These are phyloP conservation scores for Babylonia areolata DNA, from an alignment of 1,140 invertebrate genomes.

Conservation along the genomic window DNA sequence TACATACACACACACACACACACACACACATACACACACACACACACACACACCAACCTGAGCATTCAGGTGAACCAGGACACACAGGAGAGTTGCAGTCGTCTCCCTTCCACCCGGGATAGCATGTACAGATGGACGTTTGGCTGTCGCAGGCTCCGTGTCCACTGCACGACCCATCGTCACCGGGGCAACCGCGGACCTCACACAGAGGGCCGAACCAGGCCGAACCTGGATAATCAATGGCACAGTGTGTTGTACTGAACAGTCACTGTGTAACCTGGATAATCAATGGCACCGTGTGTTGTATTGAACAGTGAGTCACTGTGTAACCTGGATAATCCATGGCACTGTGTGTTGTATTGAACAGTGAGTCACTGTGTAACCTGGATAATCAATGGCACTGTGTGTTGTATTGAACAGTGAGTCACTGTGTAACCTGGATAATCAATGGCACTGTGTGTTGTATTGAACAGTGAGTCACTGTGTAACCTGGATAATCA, in stretches of 20 bases:
- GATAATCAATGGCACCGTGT: no score
- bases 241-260: no score
- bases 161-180: constrained; percentile 55
- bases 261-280: no score
- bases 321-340: no score
- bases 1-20: no score
- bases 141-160: constrained; percentile 63
- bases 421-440: not conserved
- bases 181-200: constrained; percentile 63
- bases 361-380: not conserved
- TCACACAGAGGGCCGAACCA: constrained; percentile 59
- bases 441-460: no score
- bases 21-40: constrained; percentile 1
- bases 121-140: constrained; percentile 59
- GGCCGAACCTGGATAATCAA: not conserved
- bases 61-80: constrained; percentile 56
- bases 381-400: no score
- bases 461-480: no score
- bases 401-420: no score
- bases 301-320: no score
- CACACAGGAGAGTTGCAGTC: constrained; percentile 55
- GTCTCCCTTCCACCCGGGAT: constrained; percentile 61
- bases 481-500: no score
- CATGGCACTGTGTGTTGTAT: no score
- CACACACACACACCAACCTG: constrained; percentile 40